Percentiles rank a stretch among this genome's conserved stretches.
These are phyloP conservation scores for Calliphora vomitoria DNA, from an alignment of 2,888 invertebrate species.

Conservation along the genomic window DNA sequence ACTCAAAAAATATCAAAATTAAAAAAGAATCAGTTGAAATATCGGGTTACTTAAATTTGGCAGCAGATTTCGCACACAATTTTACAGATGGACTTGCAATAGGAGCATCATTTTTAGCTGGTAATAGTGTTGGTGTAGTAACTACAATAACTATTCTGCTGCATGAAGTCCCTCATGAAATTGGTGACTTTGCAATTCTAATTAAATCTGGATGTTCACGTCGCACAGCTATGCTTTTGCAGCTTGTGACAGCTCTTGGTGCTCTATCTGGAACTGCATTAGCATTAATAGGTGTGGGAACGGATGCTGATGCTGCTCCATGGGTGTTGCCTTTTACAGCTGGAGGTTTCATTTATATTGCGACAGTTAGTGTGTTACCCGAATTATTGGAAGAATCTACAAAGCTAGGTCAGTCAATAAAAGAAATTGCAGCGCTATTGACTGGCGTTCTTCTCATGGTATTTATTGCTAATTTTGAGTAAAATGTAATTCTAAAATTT, in stretches of 20 bases:
- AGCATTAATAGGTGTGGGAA: slow-evolving; percentile 92
- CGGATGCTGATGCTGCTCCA: slow-evolving; percentile 89
- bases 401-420: slow-evolving; percentile 94
- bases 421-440: slow-evolving; percentile 95
- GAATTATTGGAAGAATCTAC: slow-evolving; percentile 96
- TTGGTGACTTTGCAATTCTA: slow-evolving; percentile 99
- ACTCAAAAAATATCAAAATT: slow-evolving; percentile 84
- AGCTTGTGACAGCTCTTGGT: slow-evolving; percentile 96
- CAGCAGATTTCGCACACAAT: slow-evolving; percentile 99
- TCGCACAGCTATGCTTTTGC: slow-evolving; percentile 97
- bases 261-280: slow-evolving; percentile 96
- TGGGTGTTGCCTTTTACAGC: slow-evolving; percentile 99
- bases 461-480: slow-evolving; percentile 90
- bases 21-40: slow-evolving; percentile 88
- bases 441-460: slow-evolving; percentile 98
- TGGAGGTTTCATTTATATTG: slow-evolving; percentile 99
- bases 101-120: slow-evolving; percentile 98
- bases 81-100: slow-evolving; percentile 99
- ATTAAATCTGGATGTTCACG: slow-evolving; percentile 98
- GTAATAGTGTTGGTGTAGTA: slow-evolving; percentile 92
- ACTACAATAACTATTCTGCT: slow-evolving; percentile 98
- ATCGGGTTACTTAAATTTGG: slow-evolving; percentile 96
- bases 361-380: slow-evolving; percentile 99
- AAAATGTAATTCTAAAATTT: slow-evolving; percentile 50
- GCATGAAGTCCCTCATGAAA: slow-evolving; percentile 99